Evolutionary conservation across 2,113 vertebrate species (phyloP).

Genomic region (Tautogolabrus adspersus): DNA sequence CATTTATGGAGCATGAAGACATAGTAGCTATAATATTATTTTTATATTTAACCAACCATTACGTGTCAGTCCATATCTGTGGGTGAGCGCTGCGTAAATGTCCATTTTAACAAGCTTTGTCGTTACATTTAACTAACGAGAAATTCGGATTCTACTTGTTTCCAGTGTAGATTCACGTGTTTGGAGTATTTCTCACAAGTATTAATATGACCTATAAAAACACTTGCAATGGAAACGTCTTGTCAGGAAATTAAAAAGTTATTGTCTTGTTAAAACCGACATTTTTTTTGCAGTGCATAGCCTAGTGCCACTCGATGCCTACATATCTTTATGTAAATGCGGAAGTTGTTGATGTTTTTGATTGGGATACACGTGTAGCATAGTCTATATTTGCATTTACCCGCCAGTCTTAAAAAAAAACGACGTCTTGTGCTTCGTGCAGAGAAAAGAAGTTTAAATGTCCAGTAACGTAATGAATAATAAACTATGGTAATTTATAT

Average conservation of each 20-base stretch:
- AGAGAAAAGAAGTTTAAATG: conserved; percentile 37
- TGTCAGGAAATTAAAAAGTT: neutral
- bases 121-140: neutral
- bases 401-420: conserved; percentile 28
- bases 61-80: conserved; percentile 74
- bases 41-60: conserved; percentile 62
- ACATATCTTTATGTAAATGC: conserved; percentile 75
- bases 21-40: conserved; percentile 34
- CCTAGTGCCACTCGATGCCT: conserved; percentile 59
- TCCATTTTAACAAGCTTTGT: conserved; percentile 58
- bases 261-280: conserved; percentile 56
- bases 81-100: conserved; percentile 54
- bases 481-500: conserved; percentile 43
- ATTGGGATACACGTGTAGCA: conserved; percentile 55
- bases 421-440: conserved; percentile 65
- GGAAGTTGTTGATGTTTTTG: conserved; percentile 55
- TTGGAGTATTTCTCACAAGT: conserved; percentile 34
- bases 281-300: conserved; percentile 42
- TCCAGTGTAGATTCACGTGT: neutral
- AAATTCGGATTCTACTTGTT: neutral
- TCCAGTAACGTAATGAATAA: conserved; percentile 61
- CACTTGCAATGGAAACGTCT: neutral
- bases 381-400: conserved; percentile 47
- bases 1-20: conserved; percentile 52
- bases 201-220: conserved; percentile 10